Conservation (phyloP, 2,888 invertebrate species). For the Melinaea menophilus region DNA sequence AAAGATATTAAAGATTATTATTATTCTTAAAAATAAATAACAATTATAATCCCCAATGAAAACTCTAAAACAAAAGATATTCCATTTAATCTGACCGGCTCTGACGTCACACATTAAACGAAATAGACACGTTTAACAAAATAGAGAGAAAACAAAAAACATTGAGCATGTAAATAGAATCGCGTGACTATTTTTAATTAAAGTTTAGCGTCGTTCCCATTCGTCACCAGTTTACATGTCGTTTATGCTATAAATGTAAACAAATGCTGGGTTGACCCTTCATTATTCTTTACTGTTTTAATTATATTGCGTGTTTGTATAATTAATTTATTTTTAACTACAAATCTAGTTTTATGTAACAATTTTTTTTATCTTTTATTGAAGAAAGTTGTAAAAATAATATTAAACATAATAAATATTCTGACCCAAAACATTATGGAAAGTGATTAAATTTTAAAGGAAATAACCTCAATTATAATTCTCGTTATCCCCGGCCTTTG, state of each 20-base stretch:
- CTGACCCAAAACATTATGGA: too few species aligned
- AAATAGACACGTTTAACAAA: constrained; percentile 20
- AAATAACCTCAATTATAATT: too few species aligned
- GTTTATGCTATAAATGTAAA: constrained; percentile 8
- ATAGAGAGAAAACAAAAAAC: constrained; percentile 27
- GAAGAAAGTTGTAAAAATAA: too few species aligned
- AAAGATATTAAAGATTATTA: too few species aligned
- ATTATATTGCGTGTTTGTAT: constrained; percentile 5
- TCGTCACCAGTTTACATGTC: constrained; percentile 32
- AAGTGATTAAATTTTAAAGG: too few species aligned
- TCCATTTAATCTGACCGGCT: neutral
- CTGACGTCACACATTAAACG: constrained; percentile 43
- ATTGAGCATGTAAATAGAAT: constrained; percentile 32
- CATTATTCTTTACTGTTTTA: constrained; percentile 1
- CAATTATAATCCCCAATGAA: too few species aligned
- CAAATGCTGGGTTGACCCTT: constrained; percentile 18
- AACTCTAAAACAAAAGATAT: too few species aligned
- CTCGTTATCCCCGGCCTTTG: too few species aligned
- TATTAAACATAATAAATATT: too few species aligned
- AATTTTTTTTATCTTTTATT: too few species aligned
- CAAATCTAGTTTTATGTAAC: too few species aligned
- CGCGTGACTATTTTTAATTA: constrained; percentile 49
- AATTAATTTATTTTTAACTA: constrained; percentile 4
- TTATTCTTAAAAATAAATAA: too few species aligned
- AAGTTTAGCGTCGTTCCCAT: constrained; percentile 36